phyloP scores from a whole-genome alignment of 2,113 vertebrate species.

The Amblyornis subalaris region DNA sequence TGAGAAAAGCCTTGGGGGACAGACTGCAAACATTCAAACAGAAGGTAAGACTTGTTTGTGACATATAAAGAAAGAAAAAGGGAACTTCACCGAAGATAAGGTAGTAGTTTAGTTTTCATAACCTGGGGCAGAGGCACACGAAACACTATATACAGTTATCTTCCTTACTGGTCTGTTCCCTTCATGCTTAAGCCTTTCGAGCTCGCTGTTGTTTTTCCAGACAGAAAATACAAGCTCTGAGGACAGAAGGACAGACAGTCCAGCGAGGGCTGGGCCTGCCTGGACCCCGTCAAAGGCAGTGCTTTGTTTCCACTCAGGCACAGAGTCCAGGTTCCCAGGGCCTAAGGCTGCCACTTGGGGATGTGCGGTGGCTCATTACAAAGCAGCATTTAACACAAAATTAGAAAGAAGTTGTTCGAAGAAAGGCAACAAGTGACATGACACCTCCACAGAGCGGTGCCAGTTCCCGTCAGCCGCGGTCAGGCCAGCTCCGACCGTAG shows the following conservation, averaged over 20 bases:
- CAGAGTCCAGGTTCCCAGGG: not conserved
- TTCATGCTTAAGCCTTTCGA: not conserved
- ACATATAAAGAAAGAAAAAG: not conserved
- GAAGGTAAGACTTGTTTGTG: not conserved
- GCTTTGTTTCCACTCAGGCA: not conserved
- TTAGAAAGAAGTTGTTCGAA: not conserved
- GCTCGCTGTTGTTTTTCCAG: not conserved
- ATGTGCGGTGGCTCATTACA: not conserved
- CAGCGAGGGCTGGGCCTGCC: not conserved
- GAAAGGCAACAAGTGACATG: not conserved
- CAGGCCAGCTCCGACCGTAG: not conserved
- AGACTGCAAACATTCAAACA: not conserved
- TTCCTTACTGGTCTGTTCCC: not conserved
- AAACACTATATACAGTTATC: not conserved
- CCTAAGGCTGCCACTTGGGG: not conserved
- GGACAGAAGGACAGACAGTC: not conserved
- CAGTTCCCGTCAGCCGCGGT: not conserved
- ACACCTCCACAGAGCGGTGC: fast-evolving
- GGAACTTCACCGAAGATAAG: not conserved
- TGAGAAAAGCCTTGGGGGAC: not conserved
- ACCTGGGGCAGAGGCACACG: not conserved
- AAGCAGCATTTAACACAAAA: not conserved
- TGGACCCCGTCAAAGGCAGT: not conserved
- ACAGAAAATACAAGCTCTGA: not conserved
- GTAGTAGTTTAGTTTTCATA: not conserved